Percentiles rank a stretch among this genome's conserved stretches.
These are phyloP conservation scores for Gallinago jamesoni DNA, from an alignment of 2,113 vertebrate species.

Conservation along the genomic window DNA sequence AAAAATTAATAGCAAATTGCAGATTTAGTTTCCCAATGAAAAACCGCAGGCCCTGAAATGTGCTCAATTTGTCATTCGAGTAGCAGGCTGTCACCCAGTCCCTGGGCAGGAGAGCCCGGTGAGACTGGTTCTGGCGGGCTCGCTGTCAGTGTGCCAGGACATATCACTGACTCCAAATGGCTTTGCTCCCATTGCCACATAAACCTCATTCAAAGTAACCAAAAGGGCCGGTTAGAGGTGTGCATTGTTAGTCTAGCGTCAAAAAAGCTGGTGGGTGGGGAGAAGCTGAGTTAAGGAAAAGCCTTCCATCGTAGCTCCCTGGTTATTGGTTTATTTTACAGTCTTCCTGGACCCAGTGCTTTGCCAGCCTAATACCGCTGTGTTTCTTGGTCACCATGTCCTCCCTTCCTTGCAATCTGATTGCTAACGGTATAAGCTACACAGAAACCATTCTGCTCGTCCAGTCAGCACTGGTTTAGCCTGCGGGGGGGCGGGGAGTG, in stretches of 20 bases:
- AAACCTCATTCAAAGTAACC: conserved; percentile 90
- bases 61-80: neutral
- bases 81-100: neutral
- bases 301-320: neutral
- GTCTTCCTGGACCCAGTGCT: neutral
- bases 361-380: neutral
- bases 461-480: neutral
- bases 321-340: neutral
- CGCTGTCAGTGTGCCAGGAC: conserved; percentile 3
- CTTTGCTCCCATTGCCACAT: conserved; percentile 84
- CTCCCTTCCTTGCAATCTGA: neutral
- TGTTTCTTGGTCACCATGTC: neutral
- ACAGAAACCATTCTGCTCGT: neutral
- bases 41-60: neutral
- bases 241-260: conserved; percentile 41
- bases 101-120: neutral
- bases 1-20: neutral
- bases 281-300: conserved; percentile 29
- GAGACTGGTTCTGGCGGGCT: neutral
- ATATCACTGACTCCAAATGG: conserved; percentile 79
- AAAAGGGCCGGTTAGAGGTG: conserved; percentile 75
- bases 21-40: neutral
- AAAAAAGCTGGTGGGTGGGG: conserved; percentile 7
- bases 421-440: neutral
- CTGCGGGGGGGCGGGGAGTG: neutral